These are phyloP conservation scores for Parnassius orleans DNA, from an alignment of 2,888 invertebrate genomes.

Conservation along the genomic window DNA sequence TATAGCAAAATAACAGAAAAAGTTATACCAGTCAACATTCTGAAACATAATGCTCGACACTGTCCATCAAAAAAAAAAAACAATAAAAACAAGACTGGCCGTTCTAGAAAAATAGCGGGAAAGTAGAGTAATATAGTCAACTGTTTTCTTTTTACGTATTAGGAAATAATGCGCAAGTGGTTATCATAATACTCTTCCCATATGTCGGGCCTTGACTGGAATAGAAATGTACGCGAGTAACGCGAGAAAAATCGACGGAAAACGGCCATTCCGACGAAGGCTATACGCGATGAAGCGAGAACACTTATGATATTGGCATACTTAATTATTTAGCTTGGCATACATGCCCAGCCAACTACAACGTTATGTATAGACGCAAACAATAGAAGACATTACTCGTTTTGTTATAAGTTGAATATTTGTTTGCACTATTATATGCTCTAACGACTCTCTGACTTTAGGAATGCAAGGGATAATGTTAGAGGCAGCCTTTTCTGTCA, in stretches of 20 bases:
- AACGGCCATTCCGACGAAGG: slow-evolving; percentile 69
- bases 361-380: slow-evolving; percentile 18
- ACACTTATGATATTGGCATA: slow-evolving; percentile 76
- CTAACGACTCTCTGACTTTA: not conserved
- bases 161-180: slow-evolving; percentile 4
- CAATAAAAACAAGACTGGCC: not conserved
- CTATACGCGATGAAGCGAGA: slow-evolving; percentile 68
- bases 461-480: slow-evolving; percentile 6
- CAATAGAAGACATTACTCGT: slow-evolving; percentile 1
- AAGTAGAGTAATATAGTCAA: not conserved
- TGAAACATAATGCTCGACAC: slow-evolving; percentile 6
- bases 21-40: slow-evolving; percentile 10
- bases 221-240: slow-evolving; percentile 59
- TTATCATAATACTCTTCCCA: slow-evolving; percentile 37
- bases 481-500: slow-evolving; percentile 3
- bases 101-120: slow-evolving; percentile 14
- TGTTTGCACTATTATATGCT: not conserved
- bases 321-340: slow-evolving; percentile 76
- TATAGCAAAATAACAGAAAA: not conserved
- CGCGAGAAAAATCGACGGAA: slow-evolving; percentile 75
- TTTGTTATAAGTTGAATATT: slow-evolving; percentile 7
- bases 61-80: slow-evolving; percentile 12
- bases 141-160: slow-evolving; percentile 6
- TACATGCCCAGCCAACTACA: slow-evolving; percentile 64
- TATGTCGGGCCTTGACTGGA: slow-evolving; percentile 61